Percentiles rank a stretch among this genome's conserved stretches.
Evolutionary conservation across 2,113 vertebrate species (phyloP).

Genomic region (Chionomys nivalis): DNA sequence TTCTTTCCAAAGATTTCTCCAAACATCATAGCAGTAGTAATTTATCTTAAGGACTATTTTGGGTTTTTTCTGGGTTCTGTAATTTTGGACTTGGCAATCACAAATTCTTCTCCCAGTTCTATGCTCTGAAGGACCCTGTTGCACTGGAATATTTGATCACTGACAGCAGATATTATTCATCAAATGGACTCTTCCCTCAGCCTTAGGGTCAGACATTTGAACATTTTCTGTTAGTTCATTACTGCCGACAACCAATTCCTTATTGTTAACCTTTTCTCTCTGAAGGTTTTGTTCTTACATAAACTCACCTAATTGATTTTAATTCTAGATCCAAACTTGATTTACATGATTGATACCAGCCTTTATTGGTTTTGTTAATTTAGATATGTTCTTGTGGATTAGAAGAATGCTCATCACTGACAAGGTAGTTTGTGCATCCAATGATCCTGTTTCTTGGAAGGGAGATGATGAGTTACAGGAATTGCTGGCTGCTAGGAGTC

Average conservation of each 20-base stretch:
- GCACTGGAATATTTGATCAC: neutral
- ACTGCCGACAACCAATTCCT: neutral
- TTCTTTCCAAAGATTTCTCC: neutral
- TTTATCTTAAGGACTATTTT: neutral
- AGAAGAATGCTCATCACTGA: neutral
- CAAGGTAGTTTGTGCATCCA: neutral
- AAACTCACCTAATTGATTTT: slow-evolving; percentile 7
- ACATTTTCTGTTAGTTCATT: neutral
- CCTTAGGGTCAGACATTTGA: neutral
- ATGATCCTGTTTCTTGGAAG: neutral
- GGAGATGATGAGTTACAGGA: neutral
- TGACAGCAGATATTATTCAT: neutral
- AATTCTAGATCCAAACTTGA: neutral
- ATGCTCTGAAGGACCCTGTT: neutral
- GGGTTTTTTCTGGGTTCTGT: neutral
- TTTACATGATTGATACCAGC: neutral
- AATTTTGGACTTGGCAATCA: neutral
- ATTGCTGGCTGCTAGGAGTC: neutral
- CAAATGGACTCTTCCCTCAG: neutral
- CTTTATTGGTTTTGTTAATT: neutral
- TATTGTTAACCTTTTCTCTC: neutral
- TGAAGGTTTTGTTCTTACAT: neutral
- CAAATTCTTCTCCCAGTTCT: neutral
- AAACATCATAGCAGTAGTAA: slow-evolving; percentile 8
- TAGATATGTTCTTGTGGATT: neutral